These are phyloP conservation scores for Dromas ardeola DNA, from an alignment of 2,113 vertebrate species.

Conservation along the genomic window DNA sequence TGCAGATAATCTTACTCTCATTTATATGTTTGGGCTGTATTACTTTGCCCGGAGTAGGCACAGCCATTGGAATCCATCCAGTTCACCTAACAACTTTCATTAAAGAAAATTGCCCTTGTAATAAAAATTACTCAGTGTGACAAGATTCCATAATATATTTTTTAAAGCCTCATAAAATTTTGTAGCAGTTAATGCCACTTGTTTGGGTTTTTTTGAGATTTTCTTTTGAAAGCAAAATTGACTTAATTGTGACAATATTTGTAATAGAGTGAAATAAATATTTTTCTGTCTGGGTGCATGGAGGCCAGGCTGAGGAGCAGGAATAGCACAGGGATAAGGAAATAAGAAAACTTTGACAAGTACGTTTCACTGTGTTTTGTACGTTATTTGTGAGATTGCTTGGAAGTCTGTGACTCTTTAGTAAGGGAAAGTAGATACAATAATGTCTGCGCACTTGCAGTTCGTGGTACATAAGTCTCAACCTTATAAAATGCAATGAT, in stretches of 20 bases:
- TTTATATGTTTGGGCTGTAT: constrained; percentile 34
- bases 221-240: constrained; percentile 25
- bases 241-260: neutral
- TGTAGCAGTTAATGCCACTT: neutral
- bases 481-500: neutral
- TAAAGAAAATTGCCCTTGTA: constrained; percentile 57
- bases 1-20: constrained; percentile 32
- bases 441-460: neutral
- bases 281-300: neutral
- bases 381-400: neutral
- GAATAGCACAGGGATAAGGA: neutral
- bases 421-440: neutral
- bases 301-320: neutral
- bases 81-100: constrained; percentile 56
- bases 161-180: constrained; percentile 56
- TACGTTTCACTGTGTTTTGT: neutral
- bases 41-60: neutral
- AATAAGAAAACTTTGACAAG: neutral
- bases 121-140: constrained; percentile 63
- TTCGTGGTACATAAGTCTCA: neutral
- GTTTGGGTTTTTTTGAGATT: neutral
- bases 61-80: constrained; percentile 49
- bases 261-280: neutral
- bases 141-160: constrained; percentile 37
- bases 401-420: neutral